Percentiles rank a stretch among this genome's conserved stretches.
Evolutionary conservation across 2,113 vertebrate genomes (phyloP).

Genomic region (Pluvialis apricaria): DNA sequence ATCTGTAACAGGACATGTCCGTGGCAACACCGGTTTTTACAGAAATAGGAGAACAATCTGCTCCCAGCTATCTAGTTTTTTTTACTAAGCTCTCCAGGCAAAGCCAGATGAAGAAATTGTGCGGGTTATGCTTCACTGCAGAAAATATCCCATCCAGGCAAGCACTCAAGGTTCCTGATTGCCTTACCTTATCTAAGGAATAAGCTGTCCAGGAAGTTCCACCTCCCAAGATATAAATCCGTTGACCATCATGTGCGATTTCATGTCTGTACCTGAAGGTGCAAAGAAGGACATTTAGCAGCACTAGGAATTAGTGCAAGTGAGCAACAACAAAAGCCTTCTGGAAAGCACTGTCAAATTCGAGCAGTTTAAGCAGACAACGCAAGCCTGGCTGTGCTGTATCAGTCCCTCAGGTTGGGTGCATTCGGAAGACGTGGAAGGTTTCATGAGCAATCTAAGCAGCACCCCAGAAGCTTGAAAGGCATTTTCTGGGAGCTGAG

Average conservation of each 20-base stretch:
- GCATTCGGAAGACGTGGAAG: not conserved
- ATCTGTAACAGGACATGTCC: not conserved
- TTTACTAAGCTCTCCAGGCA: not conserved
- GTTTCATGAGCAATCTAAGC: not conserved
- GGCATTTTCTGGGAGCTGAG: not conserved
- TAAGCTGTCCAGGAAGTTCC: slow-evolving; percentile 98
- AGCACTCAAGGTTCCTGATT: not conserved
- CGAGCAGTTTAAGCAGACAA: not conserved
- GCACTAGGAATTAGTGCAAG: not conserved
- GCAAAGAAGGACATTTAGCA: not conserved
- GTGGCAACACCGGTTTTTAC: not conserved
- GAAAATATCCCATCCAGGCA: not conserved
- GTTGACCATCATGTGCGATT: slow-evolving; percentile 93
- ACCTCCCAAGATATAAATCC: slow-evolving; percentile 96
- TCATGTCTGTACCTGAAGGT: slow-evolving; percentile 91
- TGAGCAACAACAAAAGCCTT: not conserved
- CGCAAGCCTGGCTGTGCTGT: not conserved
- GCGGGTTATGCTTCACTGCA: not conserved
- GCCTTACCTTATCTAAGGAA: slow-evolving; percentile 91
- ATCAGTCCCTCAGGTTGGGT: not conserved
- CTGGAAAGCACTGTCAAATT: accelerated
- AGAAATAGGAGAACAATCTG: not conserved
- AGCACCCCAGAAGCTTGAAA: not conserved
- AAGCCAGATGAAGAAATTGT: not conserved
- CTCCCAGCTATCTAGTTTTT: not conserved